These are phyloP conservation scores for Zelleria hepariella DNA, from an alignment of 2,888 invertebrate genomes.

Conservation along the genomic window DNA sequence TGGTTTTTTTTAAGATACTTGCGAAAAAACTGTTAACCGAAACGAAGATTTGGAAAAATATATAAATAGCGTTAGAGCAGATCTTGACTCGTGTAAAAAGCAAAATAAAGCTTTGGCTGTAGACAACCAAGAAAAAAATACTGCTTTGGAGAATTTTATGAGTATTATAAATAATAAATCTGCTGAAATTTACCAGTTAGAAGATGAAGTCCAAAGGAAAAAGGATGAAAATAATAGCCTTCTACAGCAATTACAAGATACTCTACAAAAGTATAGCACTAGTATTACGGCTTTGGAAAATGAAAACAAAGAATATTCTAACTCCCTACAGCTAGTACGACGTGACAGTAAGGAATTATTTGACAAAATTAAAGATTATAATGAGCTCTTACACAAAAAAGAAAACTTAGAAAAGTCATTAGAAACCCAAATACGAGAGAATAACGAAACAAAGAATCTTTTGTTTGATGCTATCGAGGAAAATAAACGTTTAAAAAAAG, in stretches of 20 bases:
- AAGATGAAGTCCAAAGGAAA: slow-evolving; percentile 31
- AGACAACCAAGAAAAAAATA: slow-evolving; percentile 33
- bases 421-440: slow-evolving; percentile 22
- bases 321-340: slow-evolving; percentile 33
- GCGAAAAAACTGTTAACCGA: slow-evolving; percentile 35
- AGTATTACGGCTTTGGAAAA: slow-evolving; percentile 29
- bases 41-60: slow-evolving; percentile 43
- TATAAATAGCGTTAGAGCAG: slow-evolving; percentile 28
- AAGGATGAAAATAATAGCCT: slow-evolving; percentile 31
- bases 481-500: slow-evolving; percentile 22
- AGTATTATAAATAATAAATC: slow-evolving; percentile 38
- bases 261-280: slow-evolving; percentile 27
- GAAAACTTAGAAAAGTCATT: slow-evolving; percentile 23
- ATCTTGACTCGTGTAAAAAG: slow-evolving; percentile 28
- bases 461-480: slow-evolving; percentile 23
- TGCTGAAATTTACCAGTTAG: slow-evolving; percentile 35
- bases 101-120: slow-evolving; percentile 29
- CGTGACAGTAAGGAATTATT: slow-evolving; percentile 46
- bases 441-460: slow-evolving; percentile 23
- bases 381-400: slow-evolving; percentile 24
- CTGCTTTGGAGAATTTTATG: slow-evolving; percentile 36
- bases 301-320: slow-evolving; percentile 33
- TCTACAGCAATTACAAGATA: slow-evolving; percentile 26
- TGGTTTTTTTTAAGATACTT: slow-evolving; percentile 31
- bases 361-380: slow-evolving; percentile 33